Evolutionary conservation across 2,797 vertebrate species (phyloP), one percentile per base, ranked within the genome.

Genomic region (Apodemus agrarius): DNA sequence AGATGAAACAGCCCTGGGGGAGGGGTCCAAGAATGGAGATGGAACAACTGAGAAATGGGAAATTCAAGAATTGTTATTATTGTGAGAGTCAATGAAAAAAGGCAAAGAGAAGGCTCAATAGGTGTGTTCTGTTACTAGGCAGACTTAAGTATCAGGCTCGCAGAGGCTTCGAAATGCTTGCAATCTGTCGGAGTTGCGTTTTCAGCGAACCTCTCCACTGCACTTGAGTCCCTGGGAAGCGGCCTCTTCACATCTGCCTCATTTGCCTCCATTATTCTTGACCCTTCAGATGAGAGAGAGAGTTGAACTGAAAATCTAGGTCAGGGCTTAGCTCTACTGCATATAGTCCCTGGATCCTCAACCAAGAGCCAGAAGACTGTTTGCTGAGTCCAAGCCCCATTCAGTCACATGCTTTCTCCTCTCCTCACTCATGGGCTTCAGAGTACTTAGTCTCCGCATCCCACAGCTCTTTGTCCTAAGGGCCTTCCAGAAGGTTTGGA

Each of bases 271-370:
- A 31, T 85, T 81, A 80, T 13, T 84, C 89, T 92, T 74, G 61
- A 65, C 26, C 40, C 7, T 69, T 78, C 57, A 74, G 52, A 82
- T 13, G 26, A 37, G 85, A 89, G 34, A 87, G n/a, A 54, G 78
- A 87, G 69, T 54, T 93, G 85, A 94, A 90, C n/a, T n/a, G 57
- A 93, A 65, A 94, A 96, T 74, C 75, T 40, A 93, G 37, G 16
- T 43, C 78, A 80, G 26, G 43, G n/a, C 43, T 95, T 94, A 31
- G 94, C 94, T 95, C 63, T 76, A 59, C 37, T 72, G 54, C 31
- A 67, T 43, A 43, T 78, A 9, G 61, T 92, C 82, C 78, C 81
- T 74, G 80, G 40, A 6, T 17, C 88, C n/a, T 61, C 59, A 90
- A 88, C 11, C 34, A 49, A 54, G 82, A 85, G 54, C 6, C 40